Base-by-base conservation (phyloP, 2,797 vertebrate species). In the Pelodytes ibericus region DNA sequence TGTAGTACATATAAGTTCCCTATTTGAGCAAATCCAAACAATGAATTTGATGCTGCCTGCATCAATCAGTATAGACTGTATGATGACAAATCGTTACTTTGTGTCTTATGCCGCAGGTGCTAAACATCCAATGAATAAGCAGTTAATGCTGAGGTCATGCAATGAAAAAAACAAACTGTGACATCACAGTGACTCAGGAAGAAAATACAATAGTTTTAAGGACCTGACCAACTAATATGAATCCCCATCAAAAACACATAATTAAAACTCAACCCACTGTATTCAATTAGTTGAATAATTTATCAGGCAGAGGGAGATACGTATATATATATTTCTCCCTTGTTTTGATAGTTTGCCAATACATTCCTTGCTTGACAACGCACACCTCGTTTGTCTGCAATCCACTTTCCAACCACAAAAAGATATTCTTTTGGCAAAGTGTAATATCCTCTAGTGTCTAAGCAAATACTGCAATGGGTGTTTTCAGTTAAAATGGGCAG, bases 231-330 rank as follows among this genome's bases (percentile, higher is more conserved):
- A 16, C 26, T 39, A 20, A 8, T 20, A 18, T 8, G 10, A 65
- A 60, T 47, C 65, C 57, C n/a, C 9, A n/a, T 16, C 25, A 49
- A 69, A 56, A 18, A 63, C 31, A 41, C 18, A 20, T 18, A n/a
- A 66, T 72, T 60, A 30, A 58, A 29, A 72, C 57, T 62, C 49
- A 41, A n/a, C 71, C 61, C 67, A 71, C 62, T 76, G 82, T 81
- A 81, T 83, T 84, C 82, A 83, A 79, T 67, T 31, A 71, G 65
- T 30, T 85, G 81, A 85, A 86, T 83, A 81, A 86, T 86, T 84
- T 79, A 84, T 84, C 66, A 25, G n/a, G 26, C 51, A 60, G 74
- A 66, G 71, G 80, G 27, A 16, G 71, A 25, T 20, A 76, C 74
- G 49, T 64, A 29, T 66, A 79, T 81, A 72, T 11, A 49, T 26